A percentile compares a stretch with the other conserved stretches of the same genome.
Conservation (phyloP, 2,888 invertebrate species). For the Melanchra persicariae region DNA sequence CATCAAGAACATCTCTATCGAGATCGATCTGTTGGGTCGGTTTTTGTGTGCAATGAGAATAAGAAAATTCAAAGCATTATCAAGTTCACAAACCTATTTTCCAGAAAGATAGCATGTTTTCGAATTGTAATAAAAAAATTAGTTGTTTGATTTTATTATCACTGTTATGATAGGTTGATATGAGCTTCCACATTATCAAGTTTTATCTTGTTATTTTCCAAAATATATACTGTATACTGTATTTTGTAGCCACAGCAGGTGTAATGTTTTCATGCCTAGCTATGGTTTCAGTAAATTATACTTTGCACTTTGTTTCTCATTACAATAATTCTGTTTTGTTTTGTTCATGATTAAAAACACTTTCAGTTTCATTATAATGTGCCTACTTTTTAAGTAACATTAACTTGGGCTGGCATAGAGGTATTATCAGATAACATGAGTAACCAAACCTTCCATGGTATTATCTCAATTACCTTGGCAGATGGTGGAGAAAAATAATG, state of each 20-base stretch:
- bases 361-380: constrained; percentile 2
- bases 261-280: neutral
- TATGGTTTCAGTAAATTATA: neutral
- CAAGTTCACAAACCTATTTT: constrained; percentile 25
- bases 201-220: constrained; percentile 22
- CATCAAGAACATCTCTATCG: no score
- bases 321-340: neutral
- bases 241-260: neutral
- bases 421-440: constrained; percentile 44
- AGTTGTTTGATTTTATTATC: constrained; percentile 26
- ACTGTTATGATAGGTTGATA: constrained; percentile 24
- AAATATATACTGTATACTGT: constrained; percentile 1
- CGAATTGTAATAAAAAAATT: constrained; percentile 20
- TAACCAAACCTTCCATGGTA: constrained; percentile 47
- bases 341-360: neutral
- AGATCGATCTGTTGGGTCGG: no score
- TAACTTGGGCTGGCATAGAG: neutral
- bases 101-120: constrained; percentile 26
- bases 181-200: constrained; percentile 9
- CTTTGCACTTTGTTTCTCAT: neutral
- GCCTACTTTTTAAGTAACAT: neutral
- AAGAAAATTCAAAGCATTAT: constrained; percentile 19
- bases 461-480: constrained; percentile 64
- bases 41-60: neutral
- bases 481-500: constrained; percentile 59